Evolutionary conservation across 2,888 invertebrate species (phyloP).

Genomic region (Meta bourneti): DNA sequence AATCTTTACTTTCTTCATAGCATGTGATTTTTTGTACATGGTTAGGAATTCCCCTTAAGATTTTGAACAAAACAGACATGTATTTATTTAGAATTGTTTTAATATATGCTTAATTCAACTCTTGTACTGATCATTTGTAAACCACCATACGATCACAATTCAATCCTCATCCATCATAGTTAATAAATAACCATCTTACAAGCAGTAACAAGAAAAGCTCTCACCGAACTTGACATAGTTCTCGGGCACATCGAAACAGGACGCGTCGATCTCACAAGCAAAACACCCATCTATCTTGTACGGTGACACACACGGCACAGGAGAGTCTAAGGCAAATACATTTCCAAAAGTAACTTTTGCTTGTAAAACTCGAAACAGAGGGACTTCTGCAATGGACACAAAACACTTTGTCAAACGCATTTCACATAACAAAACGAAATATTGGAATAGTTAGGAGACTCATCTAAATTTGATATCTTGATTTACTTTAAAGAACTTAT

Average conservation of each 20-base stretch:
- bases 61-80: too few species aligned
- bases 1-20: too few species aligned
- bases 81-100: too few species aligned
- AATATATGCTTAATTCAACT: not conserved
- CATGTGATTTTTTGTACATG: too few species aligned
- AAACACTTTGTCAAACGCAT: not conserved
- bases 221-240: conserved; percentile 72
- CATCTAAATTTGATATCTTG: too few species aligned
- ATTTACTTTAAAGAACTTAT: too few species aligned
- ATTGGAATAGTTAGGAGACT: not conserved
- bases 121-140: too few species aligned
- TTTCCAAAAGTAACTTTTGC: conserved; percentile 98
- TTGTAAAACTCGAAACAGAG: conserved; percentile 96
- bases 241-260: conserved; percentile 74
- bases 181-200: too few species aligned
- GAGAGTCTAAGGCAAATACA: conserved; percentile 91
- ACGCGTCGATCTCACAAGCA: conserved; percentile 73
- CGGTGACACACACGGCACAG: conserved; percentile 83
- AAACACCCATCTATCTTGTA: conserved; percentile 75
- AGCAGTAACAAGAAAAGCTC: too few species aligned
- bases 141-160: too few species aligned
- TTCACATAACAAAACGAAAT: not conserved
- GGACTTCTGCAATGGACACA: conserved; percentile 88
- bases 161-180: too few species aligned
- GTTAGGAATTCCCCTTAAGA: too few species aligned